These are phyloP conservation scores for Lucifuga dentata DNA, from an alignment of 2,113 vertebrate species.

Conservation along the genomic window DNA sequence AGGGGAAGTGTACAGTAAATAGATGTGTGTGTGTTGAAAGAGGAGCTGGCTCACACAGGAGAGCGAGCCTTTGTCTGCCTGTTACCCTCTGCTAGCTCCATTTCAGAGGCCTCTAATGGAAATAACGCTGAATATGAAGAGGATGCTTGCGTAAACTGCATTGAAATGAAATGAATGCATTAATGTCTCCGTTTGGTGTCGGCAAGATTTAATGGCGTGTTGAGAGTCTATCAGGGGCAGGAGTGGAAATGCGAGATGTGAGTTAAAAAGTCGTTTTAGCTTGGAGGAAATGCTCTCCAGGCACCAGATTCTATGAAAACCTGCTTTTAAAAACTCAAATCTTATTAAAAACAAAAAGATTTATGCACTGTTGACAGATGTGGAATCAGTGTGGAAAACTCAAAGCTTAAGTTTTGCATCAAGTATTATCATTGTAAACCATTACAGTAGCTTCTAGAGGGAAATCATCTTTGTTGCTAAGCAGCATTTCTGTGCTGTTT, in stretches of 20 bases:
- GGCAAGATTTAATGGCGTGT: slow-evolving; percentile 8
- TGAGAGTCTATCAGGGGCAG: neutral
- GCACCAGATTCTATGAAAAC: neutral
- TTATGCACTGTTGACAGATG: too few species aligned
- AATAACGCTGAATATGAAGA: neutral
- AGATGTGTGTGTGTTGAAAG: neutral
- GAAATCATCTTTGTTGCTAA: slow-evolving; percentile 23
- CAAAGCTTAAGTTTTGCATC: neutral
- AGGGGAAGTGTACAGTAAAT: neutral
- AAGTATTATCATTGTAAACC: neutral
- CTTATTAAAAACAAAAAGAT: too few species aligned
- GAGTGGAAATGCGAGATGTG: slow-evolving; percentile 7
- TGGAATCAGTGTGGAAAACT: too few species aligned
- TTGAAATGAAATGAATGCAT: neutral
- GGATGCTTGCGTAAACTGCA: slow-evolving; percentile 10
- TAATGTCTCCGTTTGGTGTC: neutral
- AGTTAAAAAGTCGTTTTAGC: neutral
- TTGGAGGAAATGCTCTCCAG: neutral
- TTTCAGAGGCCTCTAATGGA: slow-evolving; percentile 2
- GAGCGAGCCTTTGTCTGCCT: neutral
- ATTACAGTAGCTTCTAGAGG: neutral
- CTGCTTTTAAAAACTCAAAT: neutral
- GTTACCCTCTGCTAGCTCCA: slow-evolving; percentile 16
- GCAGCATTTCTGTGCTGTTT: neutral
- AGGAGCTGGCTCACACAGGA: slow-evolving; percentile 4